Percentiles rank a stretch among this genome's conserved stretches.
These are phyloP conservation scores for Ctenomys sociabilis DNA, from an alignment of 2,113 vertebrate species.

Conservation along the genomic window DNA sequence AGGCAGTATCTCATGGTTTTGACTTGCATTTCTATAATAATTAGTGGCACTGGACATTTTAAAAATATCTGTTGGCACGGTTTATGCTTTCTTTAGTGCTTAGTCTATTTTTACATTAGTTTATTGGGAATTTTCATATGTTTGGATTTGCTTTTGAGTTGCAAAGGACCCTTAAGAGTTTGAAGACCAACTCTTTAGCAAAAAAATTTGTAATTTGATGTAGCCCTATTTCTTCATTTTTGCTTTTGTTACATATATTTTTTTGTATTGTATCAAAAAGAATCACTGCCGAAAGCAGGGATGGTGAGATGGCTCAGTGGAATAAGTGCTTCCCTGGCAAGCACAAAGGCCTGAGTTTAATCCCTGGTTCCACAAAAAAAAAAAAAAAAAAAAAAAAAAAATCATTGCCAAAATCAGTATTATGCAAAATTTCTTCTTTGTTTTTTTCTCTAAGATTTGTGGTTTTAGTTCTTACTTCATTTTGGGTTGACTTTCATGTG, in stretches of 20 bases:
- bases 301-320: too few species aligned
- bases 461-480: neutral
- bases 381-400: too few species aligned
- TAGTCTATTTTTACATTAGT: neutral
- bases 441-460: neutral
- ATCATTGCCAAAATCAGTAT: too few species aligned
- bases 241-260: neutral
- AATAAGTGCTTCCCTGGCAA: too few species aligned
- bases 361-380: too few species aligned
- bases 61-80: neutral
- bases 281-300: neutral
- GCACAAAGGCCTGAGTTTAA: too few species aligned
- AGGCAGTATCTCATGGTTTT: neutral
- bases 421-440: neutral
- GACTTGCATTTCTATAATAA: neutral
- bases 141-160: neutral
- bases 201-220: neutral
- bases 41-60: neutral
- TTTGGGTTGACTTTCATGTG: neutral
- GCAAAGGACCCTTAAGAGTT: neutral
- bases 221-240: neutral
- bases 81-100: neutral
- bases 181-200: neutral
- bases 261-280: neutral
- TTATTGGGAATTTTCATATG: neutral